Evolutionary conservation across 2,888 invertebrate species (phyloP).

Genomic region (Mantis religiosa): DNA sequence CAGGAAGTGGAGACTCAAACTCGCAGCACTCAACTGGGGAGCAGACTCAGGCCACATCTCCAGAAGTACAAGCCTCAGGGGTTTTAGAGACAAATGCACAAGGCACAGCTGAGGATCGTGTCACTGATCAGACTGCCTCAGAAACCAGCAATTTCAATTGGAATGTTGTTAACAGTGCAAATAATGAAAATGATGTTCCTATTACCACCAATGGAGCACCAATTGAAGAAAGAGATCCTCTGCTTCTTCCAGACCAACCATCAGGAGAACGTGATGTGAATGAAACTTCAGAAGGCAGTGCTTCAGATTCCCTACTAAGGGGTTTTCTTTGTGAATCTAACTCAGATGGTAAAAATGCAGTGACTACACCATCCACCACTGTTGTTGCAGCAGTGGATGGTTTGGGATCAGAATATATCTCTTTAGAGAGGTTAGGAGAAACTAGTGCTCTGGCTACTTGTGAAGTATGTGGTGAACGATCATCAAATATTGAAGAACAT

Average conservation of each 20-base stretch:
- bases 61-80: background rate
- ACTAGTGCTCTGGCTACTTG: constrained; percentile 52
- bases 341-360: background rate
- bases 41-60: background rate
- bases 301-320: constrained; percentile 24
- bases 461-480: constrained; percentile 54
- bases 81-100: background rate
- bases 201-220: background rate
- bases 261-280: background rate
- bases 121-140: background rate
- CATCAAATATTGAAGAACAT: constrained; percentile 38
- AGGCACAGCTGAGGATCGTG: background rate
- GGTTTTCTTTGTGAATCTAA: constrained; percentile 23
- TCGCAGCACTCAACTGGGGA: background rate
- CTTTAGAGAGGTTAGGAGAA: constrained; percentile 56
- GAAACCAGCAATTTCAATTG: constrained; percentile 12
- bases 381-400: constrained; percentile 1
- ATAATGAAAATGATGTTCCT: background rate
- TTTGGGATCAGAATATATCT: constrained; percentile 54
- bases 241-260: constrained; percentile 42
- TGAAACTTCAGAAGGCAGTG: background rate
- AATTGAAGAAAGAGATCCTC: constrained; percentile 39
- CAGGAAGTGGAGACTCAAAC: background rate
- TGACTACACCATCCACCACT: background rate
- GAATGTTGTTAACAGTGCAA: constrained; percentile 7